Percentiles rank a stretch among this genome's conserved stretches.
Evolutionary conservation across 2,888 invertebrate species (phyloP).

Genomic region (Siphlonurus alternatus): DNA sequence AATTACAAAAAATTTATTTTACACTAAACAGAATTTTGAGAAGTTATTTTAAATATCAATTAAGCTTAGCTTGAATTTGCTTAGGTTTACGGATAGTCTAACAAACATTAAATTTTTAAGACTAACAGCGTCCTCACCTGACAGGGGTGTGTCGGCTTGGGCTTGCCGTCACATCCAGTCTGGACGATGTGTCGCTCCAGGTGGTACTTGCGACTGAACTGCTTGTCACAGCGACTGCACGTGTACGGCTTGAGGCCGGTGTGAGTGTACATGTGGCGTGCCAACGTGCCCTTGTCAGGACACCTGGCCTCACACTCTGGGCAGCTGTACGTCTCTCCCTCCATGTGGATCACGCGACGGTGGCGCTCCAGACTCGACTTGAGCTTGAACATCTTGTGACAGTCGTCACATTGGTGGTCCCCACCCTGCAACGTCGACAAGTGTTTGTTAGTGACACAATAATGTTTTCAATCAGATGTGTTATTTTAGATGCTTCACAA

Average conservation of each 20-base stretch:
- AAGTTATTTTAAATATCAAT: too few relatives aligned
- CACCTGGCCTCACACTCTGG: slow-evolving; percentile 48
- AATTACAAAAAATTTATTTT: too few relatives aligned
- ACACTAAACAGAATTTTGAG: too few relatives aligned
- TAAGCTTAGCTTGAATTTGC: too few relatives aligned
- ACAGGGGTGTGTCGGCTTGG: slow-evolving; percentile 35
- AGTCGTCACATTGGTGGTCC: slow-evolving; percentile 37
- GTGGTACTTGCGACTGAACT: slow-evolving; percentile 61
- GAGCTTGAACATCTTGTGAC: slow-evolving; percentile 55
- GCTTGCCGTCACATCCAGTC: slow-evolving; percentile 45
- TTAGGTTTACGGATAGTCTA: too few relatives aligned
- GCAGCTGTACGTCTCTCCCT: slow-evolving; percentile 41
- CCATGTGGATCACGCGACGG: slow-evolving; percentile 48
- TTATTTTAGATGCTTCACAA: neutral
- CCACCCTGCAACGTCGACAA: slow-evolving; percentile 27
- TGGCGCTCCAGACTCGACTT: slow-evolving; percentile 48
- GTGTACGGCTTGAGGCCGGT: slow-evolving; percentile 38
- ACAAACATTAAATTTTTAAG: too few relatives aligned
- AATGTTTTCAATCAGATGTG: neutral
- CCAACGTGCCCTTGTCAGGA: slow-evolving; percentile 39
- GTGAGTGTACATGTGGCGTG: slow-evolving; percentile 48
- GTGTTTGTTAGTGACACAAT: neutral
- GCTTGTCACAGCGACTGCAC: slow-evolving; percentile 49
- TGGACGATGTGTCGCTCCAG: slow-evolving; percentile 49
- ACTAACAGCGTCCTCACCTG: too few relatives aligned